phyloP scores from a whole-genome alignment of 2,888 invertebrate species.

The Lithosia quadra region DNA sequence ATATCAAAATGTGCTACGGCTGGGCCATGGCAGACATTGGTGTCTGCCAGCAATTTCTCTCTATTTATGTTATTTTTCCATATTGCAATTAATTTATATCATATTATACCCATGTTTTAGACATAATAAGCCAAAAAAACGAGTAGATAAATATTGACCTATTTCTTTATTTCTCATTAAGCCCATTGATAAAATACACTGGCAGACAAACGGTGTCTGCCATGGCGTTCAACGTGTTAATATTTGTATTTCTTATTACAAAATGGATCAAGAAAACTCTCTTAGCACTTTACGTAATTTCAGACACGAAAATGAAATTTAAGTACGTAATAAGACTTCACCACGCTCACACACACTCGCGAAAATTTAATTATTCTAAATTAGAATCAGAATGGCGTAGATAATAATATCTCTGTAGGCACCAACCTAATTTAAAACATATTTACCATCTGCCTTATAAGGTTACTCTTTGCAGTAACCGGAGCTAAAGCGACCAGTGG shows the following conservation, averaged over 20 bases:
- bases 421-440: constrained; percentile 3
- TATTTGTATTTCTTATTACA: not conserved
- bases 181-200: no score
- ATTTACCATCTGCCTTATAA: constrained; percentile 6
- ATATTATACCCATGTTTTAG: no score
- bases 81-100: no score
- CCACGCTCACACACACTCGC: constrained; percentile 8
- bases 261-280: not conserved
- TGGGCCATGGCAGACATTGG: no score
- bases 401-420: constrained; percentile 2
- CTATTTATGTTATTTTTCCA: no score
- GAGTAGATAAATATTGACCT: no score
- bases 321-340: constrained; percentile 11
- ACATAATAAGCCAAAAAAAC: no score
- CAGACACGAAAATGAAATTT: constrained; percentile 14
- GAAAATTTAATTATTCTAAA: constrained; percentile 31
- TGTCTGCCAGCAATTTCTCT: no score
- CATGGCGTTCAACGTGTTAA: no score
- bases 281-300: constrained; percentile 1
- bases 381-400: constrained; percentile 13
- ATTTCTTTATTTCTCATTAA: no score
- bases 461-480: constrained; percentile 28
- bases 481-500: constrained; percentile 11
- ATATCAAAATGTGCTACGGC: no score
- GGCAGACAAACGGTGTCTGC: no score